phyloP scores from a whole-genome alignment of 1,140 invertebrate species.

The Eueides isabella region DNA sequence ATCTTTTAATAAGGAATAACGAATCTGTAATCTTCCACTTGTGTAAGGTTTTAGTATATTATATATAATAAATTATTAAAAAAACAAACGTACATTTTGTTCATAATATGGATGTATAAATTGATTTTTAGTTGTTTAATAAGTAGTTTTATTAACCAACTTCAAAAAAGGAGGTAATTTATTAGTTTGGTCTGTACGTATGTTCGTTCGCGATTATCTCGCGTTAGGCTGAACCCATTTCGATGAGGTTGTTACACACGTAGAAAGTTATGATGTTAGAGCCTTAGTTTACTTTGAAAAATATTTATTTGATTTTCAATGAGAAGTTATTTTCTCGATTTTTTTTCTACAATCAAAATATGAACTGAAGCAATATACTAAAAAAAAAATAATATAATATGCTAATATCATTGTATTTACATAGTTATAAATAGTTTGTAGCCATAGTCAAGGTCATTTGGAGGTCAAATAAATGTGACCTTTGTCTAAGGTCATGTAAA shows the following conservation, averaged over 20 bases:
- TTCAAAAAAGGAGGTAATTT: no score
- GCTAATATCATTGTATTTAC: not conserved
- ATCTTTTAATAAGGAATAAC: not conserved
- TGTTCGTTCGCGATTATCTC: no score
- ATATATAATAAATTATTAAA: not conserved
- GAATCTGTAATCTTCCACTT: conserved; percentile 10
- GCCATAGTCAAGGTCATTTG: not conserved
- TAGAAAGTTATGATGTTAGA: no score
- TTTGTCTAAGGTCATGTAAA: not conserved
- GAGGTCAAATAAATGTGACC: not conserved
- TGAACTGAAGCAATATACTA: not conserved
- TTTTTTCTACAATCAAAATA: not conserved
- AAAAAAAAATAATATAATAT: not conserved
- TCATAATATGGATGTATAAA: not conserved
- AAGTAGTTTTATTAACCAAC: no score
- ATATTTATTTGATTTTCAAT: no score
- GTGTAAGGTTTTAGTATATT: not conserved
- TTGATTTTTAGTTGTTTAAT: not conserved
- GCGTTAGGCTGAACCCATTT: no score
- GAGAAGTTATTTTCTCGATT: no score
- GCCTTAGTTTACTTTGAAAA: no score
- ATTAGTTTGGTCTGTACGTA: no score
- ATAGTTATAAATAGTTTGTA: not conserved
- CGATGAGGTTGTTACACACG: no score
- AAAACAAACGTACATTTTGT: not conserved